Conservation (phyloP, 2,797 vertebrate species). For the Chaenodraco wilsoni region DNA sequence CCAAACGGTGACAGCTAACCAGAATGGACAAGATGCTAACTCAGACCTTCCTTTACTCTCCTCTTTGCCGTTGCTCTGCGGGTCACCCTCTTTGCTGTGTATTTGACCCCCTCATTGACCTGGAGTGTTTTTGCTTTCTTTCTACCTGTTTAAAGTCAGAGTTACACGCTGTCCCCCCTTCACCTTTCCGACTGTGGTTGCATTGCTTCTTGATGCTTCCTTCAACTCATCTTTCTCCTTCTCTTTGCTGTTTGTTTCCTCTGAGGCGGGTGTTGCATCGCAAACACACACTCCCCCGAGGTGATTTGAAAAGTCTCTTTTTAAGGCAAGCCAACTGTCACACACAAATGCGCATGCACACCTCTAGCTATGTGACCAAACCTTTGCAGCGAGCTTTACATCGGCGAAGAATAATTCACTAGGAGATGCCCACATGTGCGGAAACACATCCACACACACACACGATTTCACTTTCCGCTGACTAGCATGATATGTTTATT, state of each 20-base stretch:
- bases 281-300: constrained; percentile 51
- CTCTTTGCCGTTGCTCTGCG: constrained; percentile 5
- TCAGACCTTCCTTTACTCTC: constrained; percentile 15
- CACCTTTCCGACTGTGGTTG: constrained; percentile 24
- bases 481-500: constrained; percentile 19
- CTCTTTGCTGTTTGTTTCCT: constrained; percentile 48
- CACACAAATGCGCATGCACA: constrained; percentile 32
- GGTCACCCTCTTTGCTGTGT: constrained; percentile 16
- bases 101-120: not conserved
- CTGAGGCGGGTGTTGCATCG: constrained; percentile 37
- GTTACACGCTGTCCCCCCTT: constrained; percentile 26
- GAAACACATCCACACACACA: not conserved
- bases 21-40: constrained; percentile 51
- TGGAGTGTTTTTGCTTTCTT: constrained; percentile 12
- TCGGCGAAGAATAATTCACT: constrained; percentile 11
- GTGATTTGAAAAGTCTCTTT: constrained; percentile 46
- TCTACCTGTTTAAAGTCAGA: constrained; percentile 32
- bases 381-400: not conserved
- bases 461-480: constrained; percentile 10
- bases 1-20: constrained; percentile 45
- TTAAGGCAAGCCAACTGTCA: constrained; percentile 61
- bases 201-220: not conserved
- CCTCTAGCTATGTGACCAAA: constrained; percentile 53
- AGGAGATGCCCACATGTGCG: not conserved
- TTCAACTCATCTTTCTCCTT: constrained; percentile 17